Conservation (phyloP, 2,113 vertebrate genomes). For the Deroptyus accipitrinus region DNA sequence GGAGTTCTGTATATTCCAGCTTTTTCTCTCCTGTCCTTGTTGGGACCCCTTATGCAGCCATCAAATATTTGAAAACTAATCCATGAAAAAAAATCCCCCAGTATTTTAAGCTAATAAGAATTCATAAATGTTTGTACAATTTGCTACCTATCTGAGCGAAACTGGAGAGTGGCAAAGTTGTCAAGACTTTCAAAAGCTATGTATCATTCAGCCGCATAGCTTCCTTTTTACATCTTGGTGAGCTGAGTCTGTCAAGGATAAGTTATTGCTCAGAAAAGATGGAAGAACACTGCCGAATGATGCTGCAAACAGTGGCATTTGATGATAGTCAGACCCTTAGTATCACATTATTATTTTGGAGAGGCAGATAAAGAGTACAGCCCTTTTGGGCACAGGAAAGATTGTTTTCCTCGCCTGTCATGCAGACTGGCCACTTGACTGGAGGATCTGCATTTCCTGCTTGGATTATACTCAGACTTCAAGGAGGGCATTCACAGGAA, state of each 20-base stretch:
- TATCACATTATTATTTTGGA: background rate
- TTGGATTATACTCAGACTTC: background rate
- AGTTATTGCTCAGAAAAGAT: background rate
- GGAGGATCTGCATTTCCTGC: background rate
- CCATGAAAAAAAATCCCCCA: background rate
- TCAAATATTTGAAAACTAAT: background rate
- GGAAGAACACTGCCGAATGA: background rate
- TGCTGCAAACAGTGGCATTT: background rate
- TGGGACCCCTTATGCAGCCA: background rate
- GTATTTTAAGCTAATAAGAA: background rate
- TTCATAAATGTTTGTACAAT: background rate
- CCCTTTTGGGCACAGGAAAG: background rate
- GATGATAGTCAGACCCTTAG: background rate
- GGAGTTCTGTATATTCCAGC: background rate
- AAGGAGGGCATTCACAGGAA: background rate
- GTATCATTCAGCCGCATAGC: background rate
- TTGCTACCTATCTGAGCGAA: background rate
- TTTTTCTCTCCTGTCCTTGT: background rate
- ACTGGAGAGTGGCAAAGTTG: background rate
- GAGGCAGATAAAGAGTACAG: background rate
- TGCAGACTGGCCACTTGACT: background rate
- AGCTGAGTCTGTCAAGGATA: background rate
- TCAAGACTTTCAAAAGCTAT: background rate
- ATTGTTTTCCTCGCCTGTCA: rapidly evolving
- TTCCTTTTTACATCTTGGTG: background rate